phyloP scores from a whole-genome alignment of 2,888 invertebrate genomes.

The Oasisia sp. region DNA sequence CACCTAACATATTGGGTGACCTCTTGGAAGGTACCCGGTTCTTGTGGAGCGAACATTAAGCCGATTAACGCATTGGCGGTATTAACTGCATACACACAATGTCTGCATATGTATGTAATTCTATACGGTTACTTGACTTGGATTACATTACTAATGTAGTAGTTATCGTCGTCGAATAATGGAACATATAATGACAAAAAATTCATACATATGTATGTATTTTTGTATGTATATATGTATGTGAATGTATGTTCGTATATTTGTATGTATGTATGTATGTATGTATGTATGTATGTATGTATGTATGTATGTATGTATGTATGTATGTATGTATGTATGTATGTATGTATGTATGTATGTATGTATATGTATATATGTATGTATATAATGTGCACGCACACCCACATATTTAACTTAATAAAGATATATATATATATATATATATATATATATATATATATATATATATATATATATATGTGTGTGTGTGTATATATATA shows the following conservation, averaged over 20 bases:
- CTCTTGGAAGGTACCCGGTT: neutral
- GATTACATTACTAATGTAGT: neutral
- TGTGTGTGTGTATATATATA: too few relatives aligned
- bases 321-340: neutral
- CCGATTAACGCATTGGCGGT: neutral
- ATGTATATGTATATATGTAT: neutral
- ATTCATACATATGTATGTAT: too few relatives aligned
- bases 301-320: neutral
- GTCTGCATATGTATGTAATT: neutral
- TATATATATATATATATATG: too few relatives aligned
- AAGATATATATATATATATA: too few relatives aligned
- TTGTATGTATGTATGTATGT: neutral
- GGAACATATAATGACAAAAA: too few relatives aligned
- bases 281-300: neutral
- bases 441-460: too few relatives aligned
- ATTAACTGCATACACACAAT: neutral
- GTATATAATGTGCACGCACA: too few relatives aligned
- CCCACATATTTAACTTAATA: too few relatives aligned
- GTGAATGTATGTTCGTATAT: neutral
- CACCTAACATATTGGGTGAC: constrained; percentile 25
- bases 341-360: neutral
- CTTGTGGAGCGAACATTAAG: neutral
- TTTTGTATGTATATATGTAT: neutral
- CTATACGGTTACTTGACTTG: neutral
- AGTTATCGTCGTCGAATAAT: neutral